Evolutionary conservation across 2,888 invertebrate genomes (phyloP), one percentile per base, ranked within the genome.

Genomic region (Sthenelais limicola): DNA sequence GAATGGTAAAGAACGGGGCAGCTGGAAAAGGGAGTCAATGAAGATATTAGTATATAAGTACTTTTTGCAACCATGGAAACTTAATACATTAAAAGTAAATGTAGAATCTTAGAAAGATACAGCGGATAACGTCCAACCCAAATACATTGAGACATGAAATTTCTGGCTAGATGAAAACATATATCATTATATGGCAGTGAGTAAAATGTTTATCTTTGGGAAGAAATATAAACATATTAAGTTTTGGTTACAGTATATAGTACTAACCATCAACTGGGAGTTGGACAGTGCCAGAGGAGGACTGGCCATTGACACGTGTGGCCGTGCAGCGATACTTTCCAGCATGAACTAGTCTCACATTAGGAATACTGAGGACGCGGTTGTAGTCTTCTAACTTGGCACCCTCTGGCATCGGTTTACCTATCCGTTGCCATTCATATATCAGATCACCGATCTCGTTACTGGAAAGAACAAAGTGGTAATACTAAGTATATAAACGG

Each of bases 251-350:
- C n/a, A n/a, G n/a, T n/a, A n/a, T n/a, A n/a, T 9, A 49, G 24
- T 3, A 48, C 67, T 51, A 47, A 79, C 79, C 73, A 67, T 75
- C 76, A 15, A 79, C 73, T 5, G 58, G 30, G n/a, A 80, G 54
- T 3, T 51, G n/a, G 9, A 78, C 69, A 28, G 69, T 74, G 24
- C 73, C 72, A n/a, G 18, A 26, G 30, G 71, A 72, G 18, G 73
- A 67, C 54, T 74, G 74, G 12, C 81, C 81, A 7, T 96, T 96
- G 18, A 75, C 68, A 18, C 81, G 72, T 30, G 91, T 91, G 0
- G 94, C 95, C 76, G 93, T 91, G 86, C 98, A 98, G 26, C 92
- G 89, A 85, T 98, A 98, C 86, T 95, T 94, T 5, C 98, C 98
- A 88, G 95, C 94, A 89, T 98, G 97, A 86, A 95, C 95, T 15